Conservation (phyloP, 2,888 invertebrate species). For the Lepeophtheirus nordmannii region DNA sequence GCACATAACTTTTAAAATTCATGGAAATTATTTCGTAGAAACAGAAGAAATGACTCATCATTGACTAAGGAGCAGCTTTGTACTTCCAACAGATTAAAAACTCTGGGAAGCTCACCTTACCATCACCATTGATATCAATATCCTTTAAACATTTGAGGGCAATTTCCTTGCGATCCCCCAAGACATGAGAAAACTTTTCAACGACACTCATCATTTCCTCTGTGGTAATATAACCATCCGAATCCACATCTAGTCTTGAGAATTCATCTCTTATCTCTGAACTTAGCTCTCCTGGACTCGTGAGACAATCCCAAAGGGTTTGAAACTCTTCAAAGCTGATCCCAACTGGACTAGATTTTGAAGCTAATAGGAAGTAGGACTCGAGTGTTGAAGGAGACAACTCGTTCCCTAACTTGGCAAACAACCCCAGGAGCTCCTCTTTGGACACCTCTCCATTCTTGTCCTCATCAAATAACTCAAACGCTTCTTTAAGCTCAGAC, state of each 20-base stretch:
- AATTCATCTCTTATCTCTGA: background rate
- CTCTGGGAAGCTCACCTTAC: conserved; percentile 1
- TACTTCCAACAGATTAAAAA: background rate
- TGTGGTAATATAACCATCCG: background rate
- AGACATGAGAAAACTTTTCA: background rate
- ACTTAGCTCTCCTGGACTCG: background rate
- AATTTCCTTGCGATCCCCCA: background rate
- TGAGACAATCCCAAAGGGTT: background rate
- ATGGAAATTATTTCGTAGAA: too few species aligned
- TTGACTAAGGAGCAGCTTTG: background rate
- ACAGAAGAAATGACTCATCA: background rate
- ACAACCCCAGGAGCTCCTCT: background rate
- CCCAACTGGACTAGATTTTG: background rate
- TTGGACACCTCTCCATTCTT: background rate
- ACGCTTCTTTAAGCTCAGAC: background rate
- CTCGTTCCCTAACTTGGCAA: background rate
- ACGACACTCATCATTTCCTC: conserved; percentile 1
- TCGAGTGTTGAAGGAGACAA: background rate
- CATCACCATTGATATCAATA: background rate
- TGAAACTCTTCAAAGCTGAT: background rate
- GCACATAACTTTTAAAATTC: too few species aligned
- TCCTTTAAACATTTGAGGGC: background rate
- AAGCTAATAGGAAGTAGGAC: background rate
- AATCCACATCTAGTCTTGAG: background rate
- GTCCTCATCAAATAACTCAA: background rate